Conservation (phyloP, 2,888 invertebrate genomes). For the Tachina fera region DNA sequence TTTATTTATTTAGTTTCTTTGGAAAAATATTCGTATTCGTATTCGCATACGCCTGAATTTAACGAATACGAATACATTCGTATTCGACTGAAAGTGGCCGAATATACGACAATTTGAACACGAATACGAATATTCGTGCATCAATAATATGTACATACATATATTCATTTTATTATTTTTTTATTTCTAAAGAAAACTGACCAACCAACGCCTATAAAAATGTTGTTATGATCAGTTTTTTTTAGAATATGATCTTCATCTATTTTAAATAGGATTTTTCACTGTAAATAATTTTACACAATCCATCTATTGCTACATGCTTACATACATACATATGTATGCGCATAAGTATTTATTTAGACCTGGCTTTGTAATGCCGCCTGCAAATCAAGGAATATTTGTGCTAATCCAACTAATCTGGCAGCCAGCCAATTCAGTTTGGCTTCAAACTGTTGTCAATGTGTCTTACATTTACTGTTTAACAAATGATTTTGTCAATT, state of each 20-base stretch:
- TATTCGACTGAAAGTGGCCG: too few relatives aligned
- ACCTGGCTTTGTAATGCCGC: neutral
- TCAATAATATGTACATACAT: too few relatives aligned
- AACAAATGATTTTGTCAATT: slow-evolving; percentile 67
- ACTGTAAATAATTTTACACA: slow-evolving; percentile 1
- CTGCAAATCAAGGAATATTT: neutral
- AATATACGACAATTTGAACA: too few relatives aligned
- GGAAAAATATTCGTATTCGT: too few relatives aligned
- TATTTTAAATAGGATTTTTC: neutral
- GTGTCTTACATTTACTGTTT: slow-evolving; percentile 49
- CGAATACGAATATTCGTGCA: too few relatives aligned
- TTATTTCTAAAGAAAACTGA: too few relatives aligned
- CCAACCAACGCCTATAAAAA: neutral
- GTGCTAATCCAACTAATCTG: slow-evolving; percentile 24
- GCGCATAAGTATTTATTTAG: neutral
- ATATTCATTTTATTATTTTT: too few relatives aligned
- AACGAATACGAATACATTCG: too few relatives aligned
- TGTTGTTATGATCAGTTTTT: neutral
- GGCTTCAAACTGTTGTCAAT: slow-evolving; percentile 14
- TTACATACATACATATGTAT: neutral
- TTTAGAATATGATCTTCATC: neutral
- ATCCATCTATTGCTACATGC: slow-evolving; percentile 3
- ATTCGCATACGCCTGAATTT: too few relatives aligned
- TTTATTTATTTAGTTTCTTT: too few relatives aligned
- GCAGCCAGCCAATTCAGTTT: slow-evolving; percentile 4